phyloP scores from a whole-genome alignment of 2,113 vertebrate species.

The Myotis davidii region DNA sequence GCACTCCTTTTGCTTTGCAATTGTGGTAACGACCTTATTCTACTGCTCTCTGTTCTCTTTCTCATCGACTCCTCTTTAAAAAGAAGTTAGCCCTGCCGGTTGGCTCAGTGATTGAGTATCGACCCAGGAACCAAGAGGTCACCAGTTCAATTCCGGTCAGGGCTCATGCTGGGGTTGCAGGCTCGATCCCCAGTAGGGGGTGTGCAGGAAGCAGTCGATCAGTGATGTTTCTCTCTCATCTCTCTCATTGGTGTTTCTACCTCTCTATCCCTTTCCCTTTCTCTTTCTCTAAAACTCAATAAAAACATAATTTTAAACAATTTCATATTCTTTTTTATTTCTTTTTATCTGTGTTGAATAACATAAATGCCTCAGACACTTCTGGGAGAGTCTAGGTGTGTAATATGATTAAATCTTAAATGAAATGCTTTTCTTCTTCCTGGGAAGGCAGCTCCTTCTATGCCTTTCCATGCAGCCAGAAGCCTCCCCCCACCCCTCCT shows the following conservation, averaged over 20 bases:
- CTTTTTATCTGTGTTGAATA: neutral
- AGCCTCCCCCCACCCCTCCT: neutral
- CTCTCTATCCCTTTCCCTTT: no score
- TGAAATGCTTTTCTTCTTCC: slow-evolving; percentile 90
- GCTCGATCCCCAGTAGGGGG: no score
- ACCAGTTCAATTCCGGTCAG: no score
- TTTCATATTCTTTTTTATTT: neutral
- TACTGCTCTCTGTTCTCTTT: slow-evolving; percentile 5
- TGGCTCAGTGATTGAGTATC: no score
- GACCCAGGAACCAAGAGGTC: no score
- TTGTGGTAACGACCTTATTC: neutral
- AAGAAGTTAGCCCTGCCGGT: no score
- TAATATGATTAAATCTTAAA: slow-evolving; percentile 82
- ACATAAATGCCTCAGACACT: neutral
- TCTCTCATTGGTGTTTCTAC: no score
- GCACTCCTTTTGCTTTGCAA: neutral
- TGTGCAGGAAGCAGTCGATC: no score
- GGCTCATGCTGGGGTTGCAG: no score
- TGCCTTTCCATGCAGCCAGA: neutral
- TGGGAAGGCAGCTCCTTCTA: slow-evolving; percentile 84
- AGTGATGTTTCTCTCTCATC: no score
- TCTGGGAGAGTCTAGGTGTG: neutral
- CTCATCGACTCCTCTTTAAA: neutral
- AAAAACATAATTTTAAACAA: no score
- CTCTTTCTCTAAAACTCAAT: no score